Conservation (phyloP, 2,888 invertebrate genomes). For the Morinoia aosen region DNA sequence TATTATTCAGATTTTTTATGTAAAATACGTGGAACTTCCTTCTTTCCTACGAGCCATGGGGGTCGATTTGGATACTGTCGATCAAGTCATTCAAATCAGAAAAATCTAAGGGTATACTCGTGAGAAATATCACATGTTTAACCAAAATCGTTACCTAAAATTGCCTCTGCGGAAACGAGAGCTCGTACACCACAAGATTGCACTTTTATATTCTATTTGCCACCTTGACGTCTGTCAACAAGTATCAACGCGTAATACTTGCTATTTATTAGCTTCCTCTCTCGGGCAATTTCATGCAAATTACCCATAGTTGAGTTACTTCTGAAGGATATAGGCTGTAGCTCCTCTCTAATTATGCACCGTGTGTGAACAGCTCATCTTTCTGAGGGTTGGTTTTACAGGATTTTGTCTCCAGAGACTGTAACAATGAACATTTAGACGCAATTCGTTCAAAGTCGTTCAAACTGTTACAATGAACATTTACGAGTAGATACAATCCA, state of each 20-base stretch:
- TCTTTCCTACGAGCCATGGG: not conserved
- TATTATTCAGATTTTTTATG: not conserved
- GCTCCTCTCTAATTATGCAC: not conserved
- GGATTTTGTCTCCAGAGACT: too few relatives aligned
- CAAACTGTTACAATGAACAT: too few relatives aligned
- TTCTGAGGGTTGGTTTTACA: too few relatives aligned
- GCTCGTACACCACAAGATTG: not conserved
- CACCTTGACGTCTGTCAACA: not conserved
- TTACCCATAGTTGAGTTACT: not conserved
- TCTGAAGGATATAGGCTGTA: not conserved
- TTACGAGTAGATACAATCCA: too few relatives aligned
- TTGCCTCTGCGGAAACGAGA: not conserved
- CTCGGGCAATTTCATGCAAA: not conserved
- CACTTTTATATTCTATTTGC: not conserved
- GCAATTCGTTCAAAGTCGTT: too few relatives aligned
- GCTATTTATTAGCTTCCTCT: not conserved
- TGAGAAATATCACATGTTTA: not conserved
- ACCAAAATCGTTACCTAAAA: not conserved
- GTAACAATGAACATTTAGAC: too few relatives aligned
- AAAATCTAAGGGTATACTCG: not conserved
- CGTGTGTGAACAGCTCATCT: too few relatives aligned
- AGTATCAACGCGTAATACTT: not conserved
- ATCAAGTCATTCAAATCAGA: not conserved
- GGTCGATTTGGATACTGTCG: not conserved
- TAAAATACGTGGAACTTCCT: not conserved